Conservation (phyloP, 2,888 invertebrate species). For the Kuschelorhynchus macadamiae region DNA sequence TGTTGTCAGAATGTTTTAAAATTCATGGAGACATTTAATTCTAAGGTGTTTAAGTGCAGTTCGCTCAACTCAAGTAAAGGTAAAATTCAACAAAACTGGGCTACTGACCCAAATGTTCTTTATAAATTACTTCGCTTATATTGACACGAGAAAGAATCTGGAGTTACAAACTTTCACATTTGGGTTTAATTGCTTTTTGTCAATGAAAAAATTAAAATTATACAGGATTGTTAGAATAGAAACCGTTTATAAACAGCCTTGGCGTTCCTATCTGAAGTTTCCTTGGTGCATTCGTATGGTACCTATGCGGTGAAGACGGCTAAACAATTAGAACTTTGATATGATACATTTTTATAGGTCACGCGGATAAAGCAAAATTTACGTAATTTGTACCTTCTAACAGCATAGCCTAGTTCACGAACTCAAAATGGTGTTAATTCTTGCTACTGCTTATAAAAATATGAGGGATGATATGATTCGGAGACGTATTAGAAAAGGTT, state of each 20-base stretch:
- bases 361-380: too few species aligned
- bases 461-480: too few species aligned
- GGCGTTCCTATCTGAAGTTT: slow-evolving; percentile 17
- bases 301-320: too few species aligned
- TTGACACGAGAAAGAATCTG: not conserved
- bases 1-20: slow-evolving; percentile 25
- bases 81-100: slow-evolving; percentile 12
- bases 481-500: too few species aligned
- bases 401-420: too few species aligned
- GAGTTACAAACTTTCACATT: not conserved
- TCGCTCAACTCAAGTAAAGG: not conserved
- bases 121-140: not conserved
- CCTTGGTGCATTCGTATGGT: slow-evolving; percentile 2
- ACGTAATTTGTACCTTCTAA: too few species aligned
- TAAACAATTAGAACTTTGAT: too few species aligned
- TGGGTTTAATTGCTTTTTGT: not conserved
- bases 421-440: too few species aligned
- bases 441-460: too few species aligned
- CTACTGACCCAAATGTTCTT: slow-evolving; percentile 17
- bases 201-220: slow-evolving; percentile 9
- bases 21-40: not conserved
- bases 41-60: not conserved
- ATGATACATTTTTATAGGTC: too few species aligned
- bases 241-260: slow-evolving; percentile 26
- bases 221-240: not conserved